phyloP scores from a whole-genome alignment of 2,797 vertebrate species.

The Sebastes minor region DNA sequence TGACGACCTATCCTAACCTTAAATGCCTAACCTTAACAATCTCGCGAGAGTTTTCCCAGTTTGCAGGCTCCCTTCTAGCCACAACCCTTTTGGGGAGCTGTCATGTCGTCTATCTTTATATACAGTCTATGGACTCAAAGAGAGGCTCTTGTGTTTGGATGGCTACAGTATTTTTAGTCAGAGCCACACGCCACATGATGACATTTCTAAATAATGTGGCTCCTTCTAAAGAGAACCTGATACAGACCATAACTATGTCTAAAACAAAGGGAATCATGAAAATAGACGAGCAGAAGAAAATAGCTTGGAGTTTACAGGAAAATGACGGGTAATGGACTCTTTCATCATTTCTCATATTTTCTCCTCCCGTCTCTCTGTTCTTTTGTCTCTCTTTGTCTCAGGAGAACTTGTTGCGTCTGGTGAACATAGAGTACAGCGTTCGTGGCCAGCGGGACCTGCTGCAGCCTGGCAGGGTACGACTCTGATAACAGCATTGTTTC shows the following conservation, averaged over 20 bases:
- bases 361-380: conserved; percentile 5
- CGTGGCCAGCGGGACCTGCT: conserved; percentile 88
- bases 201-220: not conserved
- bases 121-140: not conserved
- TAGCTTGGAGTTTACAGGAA: not conserved
- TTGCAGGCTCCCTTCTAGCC: too few species aligned
- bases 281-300: not conserved
- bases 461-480: conserved; percentile 93
- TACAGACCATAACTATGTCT: not conserved
- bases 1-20: too few species aligned
- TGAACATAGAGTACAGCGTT: conserved; percentile 94
- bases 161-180: not conserved
- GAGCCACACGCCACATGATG: not conserved
- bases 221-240: conserved; percentile 20
- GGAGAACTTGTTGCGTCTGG: conserved; percentile 94
- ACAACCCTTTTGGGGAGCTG: too few species aligned
- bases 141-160: not conserved
- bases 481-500: conserved; percentile 77
- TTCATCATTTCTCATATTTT: conserved; percentile 15
- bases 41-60: too few species aligned
- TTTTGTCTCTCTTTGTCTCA: conserved; percentile 62
- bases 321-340: not conserved
- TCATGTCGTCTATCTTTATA: too few species aligned
- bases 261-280: not conserved
- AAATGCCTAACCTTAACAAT: too few species aligned